Evolutionary conservation across 2,113 vertebrate species (phyloP), one percentile per base, ranked within the genome.

Genomic region (Thomomys bottae): DNA sequence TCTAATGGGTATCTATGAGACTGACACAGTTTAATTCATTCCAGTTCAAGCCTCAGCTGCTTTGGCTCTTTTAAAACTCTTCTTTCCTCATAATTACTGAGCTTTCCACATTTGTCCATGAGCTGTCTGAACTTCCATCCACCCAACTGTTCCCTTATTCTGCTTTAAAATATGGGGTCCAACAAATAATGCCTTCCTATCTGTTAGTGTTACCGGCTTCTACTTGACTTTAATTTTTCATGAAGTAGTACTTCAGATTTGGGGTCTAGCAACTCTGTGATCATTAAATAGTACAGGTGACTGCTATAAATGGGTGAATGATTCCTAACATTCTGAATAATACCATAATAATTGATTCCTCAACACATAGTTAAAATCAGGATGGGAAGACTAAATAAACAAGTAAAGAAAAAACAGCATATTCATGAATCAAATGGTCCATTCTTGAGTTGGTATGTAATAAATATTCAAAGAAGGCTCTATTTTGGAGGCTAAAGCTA

Each of bases 51-150:
- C 24, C 40, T 71, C 34, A 77, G 26, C 15, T 75, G 4, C 23
- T 83, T 80, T 72, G 72, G 30, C 12, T 63, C 5, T 77, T 70
- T 77, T 77, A 30, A 32, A 10, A 87, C 21, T 66, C 81, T n/a
- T 36, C 63, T 63, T 90, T 94, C 45, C 78, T 84, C 78, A n/a
- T 32, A 87, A 71, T 23, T 94, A 66, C 28, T 70, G 68, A 80
- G 34, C 20, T 82, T 84, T 18, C 24, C 36, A 78, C 12, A 59
- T 70, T 89, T 85, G 40, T n/a, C 68, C 40, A 36, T 88, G 82
- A 95, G 87, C 59, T 73, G 17, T 18, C 32, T 81, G 84, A 93
- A 73, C 87, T 94, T 91, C 61, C 59, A 92, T n/a, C n/a, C n/a
- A n/a, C n/a, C n/a, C n/a, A n/a, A 40, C 45, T 15, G 63, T 82